These are phyloP conservation scores for Acanthoscelides obtectus DNA, from an alignment of 2,888 invertebrate genomes.

Conservation along the genomic window DNA sequence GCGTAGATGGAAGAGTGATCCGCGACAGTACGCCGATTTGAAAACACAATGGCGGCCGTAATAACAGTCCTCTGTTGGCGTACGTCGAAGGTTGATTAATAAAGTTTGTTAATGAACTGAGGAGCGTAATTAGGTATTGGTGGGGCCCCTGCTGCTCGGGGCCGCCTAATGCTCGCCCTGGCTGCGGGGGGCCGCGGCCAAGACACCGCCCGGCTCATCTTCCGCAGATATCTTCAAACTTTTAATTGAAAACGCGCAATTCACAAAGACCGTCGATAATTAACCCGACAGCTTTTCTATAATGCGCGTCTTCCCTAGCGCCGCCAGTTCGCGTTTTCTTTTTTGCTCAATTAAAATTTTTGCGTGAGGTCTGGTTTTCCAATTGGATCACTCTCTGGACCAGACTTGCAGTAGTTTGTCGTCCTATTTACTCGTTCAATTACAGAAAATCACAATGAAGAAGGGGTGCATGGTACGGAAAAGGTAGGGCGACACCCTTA, in stretches of 20 bases:
- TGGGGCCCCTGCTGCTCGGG: conserved; percentile 12
- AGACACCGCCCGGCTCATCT: conserved; percentile 5
- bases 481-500: no score
- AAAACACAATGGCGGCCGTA: not conserved
- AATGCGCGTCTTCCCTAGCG: not conserved
- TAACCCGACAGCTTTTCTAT: not conserved
- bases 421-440: no score
- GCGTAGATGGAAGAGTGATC: not conserved
- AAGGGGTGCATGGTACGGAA: no score
- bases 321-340: not conserved
- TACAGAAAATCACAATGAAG: not conserved
- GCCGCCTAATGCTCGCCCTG: conserved; percentile 8
- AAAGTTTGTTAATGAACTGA: conserved; percentile 48
- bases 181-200: not conserved
- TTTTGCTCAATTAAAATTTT: not conserved
- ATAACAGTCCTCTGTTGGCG: not conserved
- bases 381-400: not conserved
- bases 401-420: not conserved
- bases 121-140: conserved; percentile 46
- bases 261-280: conserved; percentile 3
- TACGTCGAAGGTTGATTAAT: conserved; percentile 39
- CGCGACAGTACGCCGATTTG: not conserved
- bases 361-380: not conserved
- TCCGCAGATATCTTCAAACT: conserved; percentile 10
- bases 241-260: conserved; percentile 16